Conservation (phyloP, 2,113 vertebrate species). For the Aramus guarauna region DNA sequence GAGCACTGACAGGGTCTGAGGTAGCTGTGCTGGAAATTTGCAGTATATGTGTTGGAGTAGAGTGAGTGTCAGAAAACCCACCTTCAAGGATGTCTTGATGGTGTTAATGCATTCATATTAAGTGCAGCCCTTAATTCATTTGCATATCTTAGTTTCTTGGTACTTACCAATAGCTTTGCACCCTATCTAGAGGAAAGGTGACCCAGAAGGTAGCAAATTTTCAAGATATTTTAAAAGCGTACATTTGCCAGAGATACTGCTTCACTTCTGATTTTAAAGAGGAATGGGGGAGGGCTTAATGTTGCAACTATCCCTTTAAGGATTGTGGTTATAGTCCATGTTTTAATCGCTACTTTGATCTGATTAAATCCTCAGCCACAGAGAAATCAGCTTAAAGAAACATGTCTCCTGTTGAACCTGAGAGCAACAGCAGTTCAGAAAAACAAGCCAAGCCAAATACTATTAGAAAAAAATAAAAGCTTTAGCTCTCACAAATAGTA, state of each 20-base stretch:
- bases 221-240: background rate
- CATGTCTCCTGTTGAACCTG: slow-evolving; percentile 63
- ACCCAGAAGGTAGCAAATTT: background rate
- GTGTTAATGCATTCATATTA: slow-evolving; percentile 18
- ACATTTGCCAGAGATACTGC: background rate
- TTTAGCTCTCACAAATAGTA: background rate
- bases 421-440: slow-evolving; percentile 47
- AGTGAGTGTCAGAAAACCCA: slow-evolving; percentile 6
- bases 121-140: slow-evolving; percentile 6
- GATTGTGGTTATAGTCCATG: slow-evolving; percentile 34
- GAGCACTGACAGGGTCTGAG: slow-evolving; percentile 34
- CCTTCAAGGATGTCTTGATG: background rate
- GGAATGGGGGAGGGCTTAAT: background rate
- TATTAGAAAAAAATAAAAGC: background rate
- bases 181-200: background rate
- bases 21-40: background rate
- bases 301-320: slow-evolving; percentile 47
- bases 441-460: slow-evolving; percentile 39
- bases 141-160: background rate
- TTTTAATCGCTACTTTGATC: slow-evolving; percentile 59
- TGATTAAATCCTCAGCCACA: slow-evolving; percentile 64
- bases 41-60: background rate
- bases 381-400: slow-evolving; percentile 65
- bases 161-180: background rate
- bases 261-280: background rate